Evolutionary conservation across 2,888 invertebrate species (phyloP).

Genomic region (Monopis laevigella): DNA sequence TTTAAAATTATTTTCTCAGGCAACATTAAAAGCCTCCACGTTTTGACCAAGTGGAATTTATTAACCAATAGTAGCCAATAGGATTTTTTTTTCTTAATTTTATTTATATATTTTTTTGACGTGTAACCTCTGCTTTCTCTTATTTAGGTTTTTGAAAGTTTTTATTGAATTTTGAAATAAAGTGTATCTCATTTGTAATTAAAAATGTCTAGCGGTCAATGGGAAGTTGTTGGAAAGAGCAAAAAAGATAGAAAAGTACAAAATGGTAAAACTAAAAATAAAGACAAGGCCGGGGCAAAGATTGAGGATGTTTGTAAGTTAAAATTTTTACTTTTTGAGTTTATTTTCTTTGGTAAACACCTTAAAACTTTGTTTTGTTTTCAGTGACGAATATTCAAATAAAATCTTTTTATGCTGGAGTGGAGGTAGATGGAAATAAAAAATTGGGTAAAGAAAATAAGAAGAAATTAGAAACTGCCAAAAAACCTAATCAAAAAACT

Average conservation of each 20-base stretch:
- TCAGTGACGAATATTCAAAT: constrained; percentile 76
- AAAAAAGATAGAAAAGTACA: constrained; percentile 71
- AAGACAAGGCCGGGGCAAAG: constrained; percentile 73
- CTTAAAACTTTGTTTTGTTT: constrained; percentile 17
- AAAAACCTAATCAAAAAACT: constrained; percentile 38
- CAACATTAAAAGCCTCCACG: constrained; percentile 42
- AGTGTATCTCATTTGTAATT: neutral
- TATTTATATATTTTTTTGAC: constrained; percentile 40
- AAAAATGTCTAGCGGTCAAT: constrained; percentile 67
- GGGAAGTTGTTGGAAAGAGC: constrained; percentile 77
- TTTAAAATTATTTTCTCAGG: too few relatives aligned
- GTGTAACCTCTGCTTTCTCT: constrained; percentile 49
- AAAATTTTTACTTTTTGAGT: constrained; percentile 18
- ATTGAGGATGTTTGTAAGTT: constrained; percentile 80
- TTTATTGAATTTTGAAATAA: constrained; percentile 20
- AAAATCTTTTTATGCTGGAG: constrained; percentile 70
- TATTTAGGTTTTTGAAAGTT: constrained; percentile 44
- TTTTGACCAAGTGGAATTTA: constrained; percentile 54
- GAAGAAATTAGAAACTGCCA: constrained; percentile 27
- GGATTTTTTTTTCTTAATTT: neutral
- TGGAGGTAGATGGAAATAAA: constrained; percentile 70
- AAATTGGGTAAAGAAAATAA: constrained; percentile 60
- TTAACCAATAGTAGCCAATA: constrained; percentile 37
- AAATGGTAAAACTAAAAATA: constrained; percentile 65
- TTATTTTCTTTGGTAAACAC: neutral